A percentile compares a stretch with the other conserved stretches of the same genome.
Evolutionary conservation across 2,113 vertebrate species (phyloP).

Genomic region (Oxyura jamaicensis): DNA sequence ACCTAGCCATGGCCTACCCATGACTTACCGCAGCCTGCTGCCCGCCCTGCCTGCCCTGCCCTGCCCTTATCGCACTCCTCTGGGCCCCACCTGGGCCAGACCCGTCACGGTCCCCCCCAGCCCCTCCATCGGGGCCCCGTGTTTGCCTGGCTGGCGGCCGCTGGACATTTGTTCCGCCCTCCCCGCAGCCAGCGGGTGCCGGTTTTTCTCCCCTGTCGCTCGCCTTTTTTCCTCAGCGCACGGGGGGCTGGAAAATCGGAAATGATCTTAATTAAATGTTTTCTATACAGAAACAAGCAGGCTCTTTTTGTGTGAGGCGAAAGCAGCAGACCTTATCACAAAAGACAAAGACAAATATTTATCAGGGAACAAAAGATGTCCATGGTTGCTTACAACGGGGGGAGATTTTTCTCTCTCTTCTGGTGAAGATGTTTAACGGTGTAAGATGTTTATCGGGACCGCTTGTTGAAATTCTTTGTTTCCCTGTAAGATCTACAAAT

Average conservation of each 20-base stretch:
- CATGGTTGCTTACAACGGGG: slow-evolving; percentile 67
- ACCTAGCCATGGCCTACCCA: too few relatives aligned
- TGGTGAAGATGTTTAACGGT: slow-evolving; percentile 53
- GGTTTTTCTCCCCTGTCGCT: background rate
- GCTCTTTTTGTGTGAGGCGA: slow-evolving; percentile 23
- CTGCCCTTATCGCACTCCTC: background rate
- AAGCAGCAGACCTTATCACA: slow-evolving; percentile 71
- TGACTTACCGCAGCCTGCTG: too few relatives aligned
- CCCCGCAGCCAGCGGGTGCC: slow-evolving; percentile 16
- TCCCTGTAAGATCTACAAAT: slow-evolving; percentile 6
- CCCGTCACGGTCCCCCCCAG: background rate
- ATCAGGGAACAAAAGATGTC: slow-evolving; percentile 84
- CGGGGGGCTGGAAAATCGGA: slow-evolving; percentile 49
- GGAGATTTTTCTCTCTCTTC: slow-evolving; percentile 78
- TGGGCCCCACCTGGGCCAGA: background rate
- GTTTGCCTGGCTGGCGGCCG: background rate
- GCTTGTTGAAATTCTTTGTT: slow-evolving; percentile 47
- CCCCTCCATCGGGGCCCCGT: background rate
- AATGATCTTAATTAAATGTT: slow-evolving; percentile 81
- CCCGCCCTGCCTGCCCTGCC: too few relatives aligned
- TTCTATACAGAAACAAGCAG: slow-evolving; percentile 58
- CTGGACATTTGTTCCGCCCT: slow-evolving; percentile 10
- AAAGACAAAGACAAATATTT: slow-evolving; percentile 88
- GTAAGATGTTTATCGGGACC: slow-evolving; percentile 52
- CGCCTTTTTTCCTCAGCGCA: slow-evolving; percentile 31